Evolutionary conservation across 1,140 invertebrate genomes (phyloP).

Genomic region (Helicoverpa zea): DNA sequence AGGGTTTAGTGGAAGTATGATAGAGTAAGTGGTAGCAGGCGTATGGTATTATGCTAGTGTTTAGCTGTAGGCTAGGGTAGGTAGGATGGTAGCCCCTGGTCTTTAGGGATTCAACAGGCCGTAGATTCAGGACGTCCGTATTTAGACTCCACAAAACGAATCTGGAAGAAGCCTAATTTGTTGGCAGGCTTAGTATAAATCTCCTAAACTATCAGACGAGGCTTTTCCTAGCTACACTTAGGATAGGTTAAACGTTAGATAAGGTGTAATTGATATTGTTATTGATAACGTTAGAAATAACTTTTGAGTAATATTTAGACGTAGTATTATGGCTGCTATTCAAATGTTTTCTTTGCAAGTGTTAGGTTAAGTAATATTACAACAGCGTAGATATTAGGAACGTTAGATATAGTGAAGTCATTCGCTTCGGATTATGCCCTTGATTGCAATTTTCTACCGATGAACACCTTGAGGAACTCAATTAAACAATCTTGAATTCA

Average conservation of each 20-base stretch:
- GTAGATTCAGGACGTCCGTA: slow-evolving; percentile 51
- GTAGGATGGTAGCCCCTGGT: slow-evolving; percentile 44
- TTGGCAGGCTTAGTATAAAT: slow-evolving; percentile 50
- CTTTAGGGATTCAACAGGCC: slow-evolving; percentile 46
- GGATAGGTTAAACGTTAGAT: slow-evolving; percentile 3
- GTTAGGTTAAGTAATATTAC: slow-evolving; percentile 23
- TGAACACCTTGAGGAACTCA: slow-evolving; percentile 35
- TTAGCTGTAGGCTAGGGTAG: slow-evolving; percentile 18
- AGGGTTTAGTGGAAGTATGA: not conserved
- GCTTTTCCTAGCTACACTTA: slow-evolving; percentile 28
- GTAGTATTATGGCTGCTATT: slow-evolving; percentile 36
- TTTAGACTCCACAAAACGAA: slow-evolving; percentile 49
- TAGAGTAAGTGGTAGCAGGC: slow-evolving; percentile 22
- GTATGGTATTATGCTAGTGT: slow-evolving; percentile 5
- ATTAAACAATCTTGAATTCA: not conserved
- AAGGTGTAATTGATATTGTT: not conserved
- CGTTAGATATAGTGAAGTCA: slow-evolving; percentile 46
- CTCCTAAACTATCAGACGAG: slow-evolving; percentile 47
- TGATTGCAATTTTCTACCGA: slow-evolving; percentile 24
- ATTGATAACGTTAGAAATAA: slow-evolving; percentile 8
- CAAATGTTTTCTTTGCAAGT: slow-evolving; percentile 31
- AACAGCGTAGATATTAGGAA: slow-evolving; percentile 19
- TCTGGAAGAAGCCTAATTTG: slow-evolving; percentile 54
- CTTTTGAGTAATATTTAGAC: not conserved
- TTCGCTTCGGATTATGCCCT: slow-evolving; percentile 51